A percentile compares a stretch with the other conserved stretches of the same genome.
phyloP scores from a whole-genome alignment of 2,797 vertebrate species.

The Steatocranus sp. region DNA sequence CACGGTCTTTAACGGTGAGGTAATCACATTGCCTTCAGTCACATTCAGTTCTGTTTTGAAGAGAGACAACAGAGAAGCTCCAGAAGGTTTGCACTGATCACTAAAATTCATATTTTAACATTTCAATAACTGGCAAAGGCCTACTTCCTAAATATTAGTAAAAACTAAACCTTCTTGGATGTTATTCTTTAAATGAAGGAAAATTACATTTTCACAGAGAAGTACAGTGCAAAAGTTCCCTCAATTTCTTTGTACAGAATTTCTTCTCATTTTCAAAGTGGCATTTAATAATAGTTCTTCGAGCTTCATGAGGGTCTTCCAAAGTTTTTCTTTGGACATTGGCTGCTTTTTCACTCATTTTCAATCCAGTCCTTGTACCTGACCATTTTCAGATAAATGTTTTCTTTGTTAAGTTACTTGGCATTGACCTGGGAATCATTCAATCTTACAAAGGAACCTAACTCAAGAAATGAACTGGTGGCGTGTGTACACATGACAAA shows the following conservation, averaged over 20 bases:
- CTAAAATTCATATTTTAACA: background rate
- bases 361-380: background rate
- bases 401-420: background rate
- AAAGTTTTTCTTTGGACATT: background rate
- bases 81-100: background rate
- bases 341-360: background rate
- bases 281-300: background rate
- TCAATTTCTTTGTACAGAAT: background rate
- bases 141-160: background rate
- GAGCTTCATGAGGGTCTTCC: background rate
- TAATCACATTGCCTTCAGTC: background rate
- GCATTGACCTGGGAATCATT: background rate
- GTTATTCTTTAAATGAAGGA: background rate
- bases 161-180: background rate
- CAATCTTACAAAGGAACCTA: background rate
- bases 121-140: background rate
- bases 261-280: background rate
- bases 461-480: background rate
- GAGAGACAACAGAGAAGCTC: background rate
- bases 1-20: background rate
- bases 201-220: background rate
- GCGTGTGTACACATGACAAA: fast-evolving
- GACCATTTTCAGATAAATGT: background rate
- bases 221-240: background rate
- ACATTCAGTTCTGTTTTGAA: background rate